These are phyloP conservation scores for Nycticebus coucang DNA, from an alignment of 2,113 vertebrate genomes.

Conservation along the genomic window DNA sequence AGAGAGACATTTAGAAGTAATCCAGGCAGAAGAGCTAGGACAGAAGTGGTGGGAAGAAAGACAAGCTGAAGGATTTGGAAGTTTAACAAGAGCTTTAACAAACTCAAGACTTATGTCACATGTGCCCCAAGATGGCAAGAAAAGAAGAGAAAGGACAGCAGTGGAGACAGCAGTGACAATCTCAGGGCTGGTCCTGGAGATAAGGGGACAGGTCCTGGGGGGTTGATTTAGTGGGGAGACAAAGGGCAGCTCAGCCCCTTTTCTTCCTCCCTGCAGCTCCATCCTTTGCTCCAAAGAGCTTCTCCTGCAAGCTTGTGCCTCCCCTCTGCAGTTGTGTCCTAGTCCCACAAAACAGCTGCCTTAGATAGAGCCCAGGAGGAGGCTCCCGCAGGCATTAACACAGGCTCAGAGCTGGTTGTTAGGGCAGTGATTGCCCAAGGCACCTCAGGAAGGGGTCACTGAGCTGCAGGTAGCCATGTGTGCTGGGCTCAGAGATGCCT, in stretches of 20 bases:
- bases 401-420: not conserved
- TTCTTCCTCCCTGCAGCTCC: not conserved
- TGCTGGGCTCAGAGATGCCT: not conserved
- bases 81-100: not conserved
- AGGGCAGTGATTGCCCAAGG: not conserved
- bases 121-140: not conserved
- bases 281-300: not conserved
- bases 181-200: not conserved
- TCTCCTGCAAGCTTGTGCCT: not conserved
- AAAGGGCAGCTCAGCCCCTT: not conserved
- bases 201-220: not conserved
- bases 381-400: not conserved
- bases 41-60: not conserved
- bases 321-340: not conserved
- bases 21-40: not conserved
- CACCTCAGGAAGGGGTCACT: not conserved
- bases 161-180: not conserved
- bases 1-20: conserved; percentile 2
- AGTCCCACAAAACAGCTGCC: not conserved
- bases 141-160: not conserved
- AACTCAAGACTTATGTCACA: not conserved
- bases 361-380: not conserved
- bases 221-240: not conserved
- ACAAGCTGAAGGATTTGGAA: not conserved
- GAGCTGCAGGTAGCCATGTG: not conserved